Conservation (phyloP, 2,888 invertebrate genomes). For the Caprella mutica region DNA sequence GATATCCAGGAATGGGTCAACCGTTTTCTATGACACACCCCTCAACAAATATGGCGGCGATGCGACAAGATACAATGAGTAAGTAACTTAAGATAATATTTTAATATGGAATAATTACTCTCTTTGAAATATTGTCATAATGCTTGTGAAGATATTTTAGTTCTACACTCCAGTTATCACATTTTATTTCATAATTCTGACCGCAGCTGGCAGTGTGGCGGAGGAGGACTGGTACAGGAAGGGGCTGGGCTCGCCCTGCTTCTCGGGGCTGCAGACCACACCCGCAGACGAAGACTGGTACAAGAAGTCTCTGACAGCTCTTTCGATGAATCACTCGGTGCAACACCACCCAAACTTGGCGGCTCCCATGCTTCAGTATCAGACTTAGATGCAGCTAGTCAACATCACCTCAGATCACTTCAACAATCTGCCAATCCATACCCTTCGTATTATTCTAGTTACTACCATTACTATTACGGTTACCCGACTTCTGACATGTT, state of each 20-base stretch:
- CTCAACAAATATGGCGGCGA: slow-evolving; percentile 77
- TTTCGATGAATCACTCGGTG: slow-evolving; percentile 86
- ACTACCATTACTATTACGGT: slow-evolving; percentile 34
- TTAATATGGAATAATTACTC: not conserved
- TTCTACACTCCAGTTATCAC: slow-evolving; percentile 10
- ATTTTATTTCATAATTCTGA: slow-evolving; percentile 36
- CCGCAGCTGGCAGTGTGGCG: slow-evolving; percentile 65
- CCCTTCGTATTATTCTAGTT: slow-evolving; percentile 34
- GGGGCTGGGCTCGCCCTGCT: slow-evolving; percentile 57
- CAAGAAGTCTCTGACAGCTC: slow-evolving; percentile 91
- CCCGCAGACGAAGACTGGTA: slow-evolving; percentile 94
- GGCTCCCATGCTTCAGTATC: slow-evolving; percentile 87
- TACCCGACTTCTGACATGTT: slow-evolving; percentile 28
- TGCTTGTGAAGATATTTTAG: not conserved
- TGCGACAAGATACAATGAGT: slow-evolving; percentile 77
- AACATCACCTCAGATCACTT: slow-evolving; percentile 6
- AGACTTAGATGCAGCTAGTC: slow-evolving; percentile 43
- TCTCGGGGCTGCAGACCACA: slow-evolving; percentile 34
- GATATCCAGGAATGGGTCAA: slow-evolving; percentile 86
- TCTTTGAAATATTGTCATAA: not conserved
- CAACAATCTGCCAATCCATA: slow-evolving; percentile 12
- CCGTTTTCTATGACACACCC: slow-evolving; percentile 88
- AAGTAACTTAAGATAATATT: slow-evolving; percentile 41
- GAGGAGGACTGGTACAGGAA: slow-evolving; percentile 99
- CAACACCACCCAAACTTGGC: slow-evolving; percentile 75